Base-by-base conservation (phyloP, 2,797 vertebrate species). In the Salarias fasciatus region DNA sequence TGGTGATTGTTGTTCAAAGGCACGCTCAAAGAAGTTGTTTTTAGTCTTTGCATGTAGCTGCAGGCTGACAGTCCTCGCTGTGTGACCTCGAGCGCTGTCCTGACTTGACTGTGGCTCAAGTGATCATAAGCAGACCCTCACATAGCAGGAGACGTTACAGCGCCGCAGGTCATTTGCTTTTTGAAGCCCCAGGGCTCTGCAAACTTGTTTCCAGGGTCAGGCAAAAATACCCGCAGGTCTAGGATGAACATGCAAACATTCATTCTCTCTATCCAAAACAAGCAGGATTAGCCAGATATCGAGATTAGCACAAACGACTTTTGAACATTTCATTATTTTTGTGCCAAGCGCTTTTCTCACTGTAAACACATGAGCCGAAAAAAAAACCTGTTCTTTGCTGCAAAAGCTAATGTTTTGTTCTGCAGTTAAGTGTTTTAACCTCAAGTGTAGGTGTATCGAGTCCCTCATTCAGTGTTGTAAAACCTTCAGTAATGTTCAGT, bases 121-220 rank as follows among this genome's bases (percentile, higher is more conserved):
- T 43, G 24, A 53, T 58, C 49, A 56, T 50, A 56, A 69, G 38
- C 59, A 57, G n/a, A 42, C 40, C 37, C 51, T 53, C 54, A 42
- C 68, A 48, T 74, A 70, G 24, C 53, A 60, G 62, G 38, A 61
- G 49, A 61, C 36, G 57, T 53, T 77, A 46, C 70, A 63, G 46
- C 53, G 38, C 49, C 62, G 35, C 49, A 48, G 67, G 51, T 69
- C 24, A 69, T 44, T 72, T 73, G 30, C 5, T 24, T 70, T 67
- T 61, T 18, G 28, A 65, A 69, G 42, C 58, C 54, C 41, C 11
- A 1, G 37, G 47, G 37, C 51, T 45, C 18, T 40, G 43, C 48
- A 72, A 79, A 82, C 68, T 58, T 57, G 77, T 63, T 65, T 66
- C 42, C 75, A 40, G 53, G 65, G 72, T 86, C 59, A 41, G 41